Conservation (phyloP, 2,888 invertebrate species). For the Celastrina argiolus region DNA sequence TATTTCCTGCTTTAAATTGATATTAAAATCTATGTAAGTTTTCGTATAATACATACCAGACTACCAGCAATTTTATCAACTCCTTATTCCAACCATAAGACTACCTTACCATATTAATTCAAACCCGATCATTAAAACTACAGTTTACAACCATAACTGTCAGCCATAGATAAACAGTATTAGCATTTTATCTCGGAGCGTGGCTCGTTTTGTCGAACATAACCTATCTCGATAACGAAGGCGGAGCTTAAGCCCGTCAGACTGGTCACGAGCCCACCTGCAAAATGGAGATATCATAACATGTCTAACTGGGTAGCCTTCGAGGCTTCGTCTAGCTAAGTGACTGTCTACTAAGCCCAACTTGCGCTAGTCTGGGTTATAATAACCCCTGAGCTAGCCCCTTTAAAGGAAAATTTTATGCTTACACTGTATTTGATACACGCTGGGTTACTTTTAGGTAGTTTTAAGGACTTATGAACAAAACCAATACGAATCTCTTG, state of each 20-base stretch:
- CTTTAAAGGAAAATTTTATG: no score
- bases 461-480: no score
- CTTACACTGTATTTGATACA: no score
- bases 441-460: no score
- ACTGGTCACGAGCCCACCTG: slow-evolving; percentile 1
- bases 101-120: background rate
- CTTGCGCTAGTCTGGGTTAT: background rate
- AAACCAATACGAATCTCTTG: no score
- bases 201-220: slow-evolving; percentile 2
- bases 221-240: background rate
- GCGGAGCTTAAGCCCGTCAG: background rate
- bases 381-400: no score
- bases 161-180: slow-evolving; percentile 5
- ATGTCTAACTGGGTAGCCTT: background rate
- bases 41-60: no score
- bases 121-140: slow-evolving; percentile 1
- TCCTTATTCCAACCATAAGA: no score
- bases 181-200: slow-evolving; percentile 1
- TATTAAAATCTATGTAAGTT: no score
- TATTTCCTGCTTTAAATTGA: no score
- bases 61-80: no score
- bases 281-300: slow-evolving; percentile 10
- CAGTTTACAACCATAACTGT: slow-evolving; percentile 7
- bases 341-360: background rate
- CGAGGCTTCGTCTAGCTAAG: background rate